Conservation (phyloP, 2,113 vertebrate species). For the Pandion haliaetus region DNA sequence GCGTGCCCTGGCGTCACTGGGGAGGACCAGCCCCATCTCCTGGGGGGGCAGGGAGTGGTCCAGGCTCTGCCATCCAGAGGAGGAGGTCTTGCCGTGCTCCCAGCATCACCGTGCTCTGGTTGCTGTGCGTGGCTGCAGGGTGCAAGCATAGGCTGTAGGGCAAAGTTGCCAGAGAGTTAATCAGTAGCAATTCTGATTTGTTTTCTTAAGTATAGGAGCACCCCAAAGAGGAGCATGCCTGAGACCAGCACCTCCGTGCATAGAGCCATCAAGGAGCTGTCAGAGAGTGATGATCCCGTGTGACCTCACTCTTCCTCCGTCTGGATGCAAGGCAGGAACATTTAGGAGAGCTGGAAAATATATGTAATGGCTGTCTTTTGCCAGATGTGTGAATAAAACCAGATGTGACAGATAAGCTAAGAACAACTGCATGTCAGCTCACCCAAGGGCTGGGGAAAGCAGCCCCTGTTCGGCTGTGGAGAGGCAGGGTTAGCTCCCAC, state of each 20-base stretch:
- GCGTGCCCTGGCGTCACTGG: accelerated
- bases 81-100: accelerated
- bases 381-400: conserved; percentile 59
- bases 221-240: neutral
- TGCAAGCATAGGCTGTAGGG: accelerated
- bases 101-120: accelerated
- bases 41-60: accelerated
- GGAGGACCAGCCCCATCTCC: accelerated
- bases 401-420: conserved; percentile 35
- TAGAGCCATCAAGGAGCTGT: conserved; percentile 50
- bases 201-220: neutral
- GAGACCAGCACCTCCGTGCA: neutral
- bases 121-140: neutral
- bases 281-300: neutral
- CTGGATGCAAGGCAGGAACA: conserved; percentile 25
- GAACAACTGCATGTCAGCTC: neutral
- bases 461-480: neutral
- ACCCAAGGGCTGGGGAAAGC: neutral
- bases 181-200: neutral
- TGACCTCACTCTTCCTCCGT: conserved; percentile 34
- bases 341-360: neutral
- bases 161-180: neutral
- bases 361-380: conserved; percentile 4
- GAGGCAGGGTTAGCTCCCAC: neutral
- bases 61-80: neutral